Conservation (phyloP, 2,797 vertebrate genomes). For the Mycteria americana region DNA sequence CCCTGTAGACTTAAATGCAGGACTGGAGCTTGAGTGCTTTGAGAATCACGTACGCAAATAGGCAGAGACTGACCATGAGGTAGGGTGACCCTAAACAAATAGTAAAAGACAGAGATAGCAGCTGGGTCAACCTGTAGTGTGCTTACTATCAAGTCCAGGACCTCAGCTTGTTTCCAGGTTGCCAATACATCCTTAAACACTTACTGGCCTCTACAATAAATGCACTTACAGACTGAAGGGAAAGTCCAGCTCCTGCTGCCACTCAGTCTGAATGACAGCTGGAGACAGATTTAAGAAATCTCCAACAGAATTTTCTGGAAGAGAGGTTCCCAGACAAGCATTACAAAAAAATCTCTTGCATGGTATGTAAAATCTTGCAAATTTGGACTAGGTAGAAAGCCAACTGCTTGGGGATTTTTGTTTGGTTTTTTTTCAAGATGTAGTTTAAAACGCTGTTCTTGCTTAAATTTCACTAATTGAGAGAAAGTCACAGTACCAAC, state of each 20-base stretch:
- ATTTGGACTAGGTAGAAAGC: neutral
- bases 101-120: neutral
- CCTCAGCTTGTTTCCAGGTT: neutral
- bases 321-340: neutral
- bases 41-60: neutral
- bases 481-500: neutral
- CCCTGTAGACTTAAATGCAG: fast-evolving
- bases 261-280: neutral
- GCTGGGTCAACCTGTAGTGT: neutral
- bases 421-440: neutral
- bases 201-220: neutral
- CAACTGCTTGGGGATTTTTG: neutral
- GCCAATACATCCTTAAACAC: fast-evolving
- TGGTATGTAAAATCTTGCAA: neutral
- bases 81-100: neutral
- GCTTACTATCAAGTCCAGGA: neutral
- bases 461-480: neutral
- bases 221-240: neutral
- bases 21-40: neutral
- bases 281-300: neutral
- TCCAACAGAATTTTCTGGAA: neutral
- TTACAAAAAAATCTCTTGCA: neutral
- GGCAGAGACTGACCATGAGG: neutral
- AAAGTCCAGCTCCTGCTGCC: neutral
- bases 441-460: neutral